phyloP scores from a whole-genome alignment of 2,797 vertebrate species.

The Gambusia yucatana region DNA sequence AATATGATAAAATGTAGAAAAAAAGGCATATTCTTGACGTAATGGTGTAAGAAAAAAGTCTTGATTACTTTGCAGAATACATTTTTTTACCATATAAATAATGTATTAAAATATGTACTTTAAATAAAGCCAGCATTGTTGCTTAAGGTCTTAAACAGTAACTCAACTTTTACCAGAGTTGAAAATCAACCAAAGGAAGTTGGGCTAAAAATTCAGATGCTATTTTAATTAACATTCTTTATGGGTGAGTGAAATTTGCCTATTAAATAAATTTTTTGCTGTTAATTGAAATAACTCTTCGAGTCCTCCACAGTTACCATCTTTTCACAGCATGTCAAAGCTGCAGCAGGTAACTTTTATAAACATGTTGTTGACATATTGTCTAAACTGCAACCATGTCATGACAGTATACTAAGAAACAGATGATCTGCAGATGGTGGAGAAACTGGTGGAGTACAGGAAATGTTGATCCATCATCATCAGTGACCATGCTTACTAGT shows the following conservation, averaged over 20 bases:
- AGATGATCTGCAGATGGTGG: no score
- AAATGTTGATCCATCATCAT: no score
- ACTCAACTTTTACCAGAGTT: not conserved
- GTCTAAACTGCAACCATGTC: no score
- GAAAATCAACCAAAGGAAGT: not conserved
- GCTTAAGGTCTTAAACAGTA: not conserved
- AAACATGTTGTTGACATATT: no score
- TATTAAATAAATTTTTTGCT: slow-evolving; percentile 10
- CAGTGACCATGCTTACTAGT: no score
- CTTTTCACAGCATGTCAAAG: slow-evolving; percentile 8
- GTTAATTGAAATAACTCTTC: slow-evolving; percentile 1
- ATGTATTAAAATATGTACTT: not conserved
- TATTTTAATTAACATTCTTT: not conserved
- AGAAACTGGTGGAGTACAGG: no score
- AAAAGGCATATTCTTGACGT: not conserved
- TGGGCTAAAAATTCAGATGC: not conserved
- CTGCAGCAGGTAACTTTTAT: no score
- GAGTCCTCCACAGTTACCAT: slow-evolving; percentile 12
- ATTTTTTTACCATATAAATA: not conserved
- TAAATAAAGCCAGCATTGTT: no score
- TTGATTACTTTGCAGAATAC: not conserved
- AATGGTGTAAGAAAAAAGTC: not conserved
- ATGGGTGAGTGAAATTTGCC: not conserved
- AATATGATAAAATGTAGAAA: not conserved
- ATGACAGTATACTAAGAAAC: no score